Conservation (phyloP, 1,140 invertebrate genomes). For the Colletes gigas region DNA sequence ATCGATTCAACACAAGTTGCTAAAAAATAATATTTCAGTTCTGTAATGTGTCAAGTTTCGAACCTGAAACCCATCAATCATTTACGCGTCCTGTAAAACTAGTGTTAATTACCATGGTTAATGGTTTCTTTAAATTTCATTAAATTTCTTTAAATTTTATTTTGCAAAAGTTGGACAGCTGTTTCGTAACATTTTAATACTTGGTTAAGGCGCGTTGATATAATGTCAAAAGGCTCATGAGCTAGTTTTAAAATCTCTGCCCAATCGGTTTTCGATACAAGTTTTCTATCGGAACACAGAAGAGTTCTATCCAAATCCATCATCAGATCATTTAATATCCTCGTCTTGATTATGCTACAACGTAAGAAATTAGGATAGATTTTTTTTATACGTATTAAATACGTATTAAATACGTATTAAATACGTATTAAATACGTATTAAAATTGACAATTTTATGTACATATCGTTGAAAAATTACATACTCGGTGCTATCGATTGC, state of each 20-base stretch:
- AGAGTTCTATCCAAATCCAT: constrained; percentile 72
- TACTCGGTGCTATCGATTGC: constrained; percentile 59
- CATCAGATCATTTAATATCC: constrained; percentile 75
- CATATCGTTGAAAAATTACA: constrained; percentile 28
- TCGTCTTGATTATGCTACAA: constrained; percentile 69
- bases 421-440: too few relatives aligned
- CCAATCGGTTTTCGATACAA: constrained; percentile 82
- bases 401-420: too few relatives aligned
- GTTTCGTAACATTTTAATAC: constrained; percentile 68
- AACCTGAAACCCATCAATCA: too few relatives aligned
- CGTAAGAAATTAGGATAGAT: constrained; percentile 12
- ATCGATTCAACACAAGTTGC: too few relatives aligned
- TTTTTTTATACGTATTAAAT: too few relatives aligned
- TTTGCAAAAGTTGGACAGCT: constrained; percentile 62
- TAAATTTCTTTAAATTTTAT: constrained; percentile 10
- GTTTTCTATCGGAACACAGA: constrained; percentile 68
- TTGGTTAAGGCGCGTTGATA: constrained; percentile 61
- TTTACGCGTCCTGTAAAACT: too few relatives aligned
- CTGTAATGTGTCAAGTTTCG: too few relatives aligned
- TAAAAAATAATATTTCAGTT: too few relatives aligned
- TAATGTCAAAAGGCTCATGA: constrained; percentile 58
- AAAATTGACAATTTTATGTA: constrained; percentile 9
- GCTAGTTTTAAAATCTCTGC: constrained; percentile 81
- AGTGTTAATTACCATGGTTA: too few relatives aligned
- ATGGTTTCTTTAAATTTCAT: too few relatives aligned